These are phyloP conservation scores for Drosophila anomelani DNA, from an alignment of 2,888 invertebrate species.

Conservation along the genomic window DNA sequence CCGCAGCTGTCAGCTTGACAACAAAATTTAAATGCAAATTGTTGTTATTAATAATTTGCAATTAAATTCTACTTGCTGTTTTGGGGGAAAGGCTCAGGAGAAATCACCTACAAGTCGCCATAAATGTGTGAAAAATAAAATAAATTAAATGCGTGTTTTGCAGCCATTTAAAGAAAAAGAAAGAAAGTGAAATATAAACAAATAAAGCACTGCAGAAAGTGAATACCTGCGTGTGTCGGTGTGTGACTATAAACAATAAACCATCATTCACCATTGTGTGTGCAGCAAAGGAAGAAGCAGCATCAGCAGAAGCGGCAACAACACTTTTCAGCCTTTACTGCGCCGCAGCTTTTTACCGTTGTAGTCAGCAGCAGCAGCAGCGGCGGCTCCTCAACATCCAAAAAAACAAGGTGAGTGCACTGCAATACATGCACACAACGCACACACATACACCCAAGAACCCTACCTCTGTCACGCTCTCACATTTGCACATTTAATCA, in stretches of 20 bases:
- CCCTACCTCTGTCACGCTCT: slow-evolving; percentile 34
- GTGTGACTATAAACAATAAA: slow-evolving; percentile 26
- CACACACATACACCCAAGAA: slow-evolving; percentile 31
- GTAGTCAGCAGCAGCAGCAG: slow-evolving; percentile 31
- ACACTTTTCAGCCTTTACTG: slow-evolving; percentile 57
- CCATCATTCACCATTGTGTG: slow-evolving; percentile 37
- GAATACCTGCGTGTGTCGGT: neutral
- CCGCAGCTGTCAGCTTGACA: slow-evolving; percentile 14
- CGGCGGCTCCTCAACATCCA: slow-evolving; percentile 15
- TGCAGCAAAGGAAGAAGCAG: slow-evolving; percentile 40
- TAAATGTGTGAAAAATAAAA: neutral
- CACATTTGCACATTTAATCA: slow-evolving; percentile 18
- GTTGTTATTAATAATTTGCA: slow-evolving; percentile 5
- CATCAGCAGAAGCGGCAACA: slow-evolving; percentile 35
- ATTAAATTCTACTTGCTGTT: slow-evolving; percentile 12
- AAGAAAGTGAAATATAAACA: slow-evolving; percentile 46
- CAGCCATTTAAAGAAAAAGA: slow-evolving; percentile 31
- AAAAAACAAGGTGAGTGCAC: slow-evolving; percentile 73
- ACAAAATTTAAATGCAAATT: slow-evolving; percentile 9
- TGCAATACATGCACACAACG: slow-evolving; percentile 33
- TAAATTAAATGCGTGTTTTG: slow-evolving; percentile 24
- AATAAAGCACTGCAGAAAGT: slow-evolving; percentile 19
- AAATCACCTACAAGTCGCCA: slow-evolving; percentile 33
- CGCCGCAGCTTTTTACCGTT: slow-evolving; percentile 74
- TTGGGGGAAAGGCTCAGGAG: slow-evolving; percentile 77